Evolutionary conservation across 2,113 vertebrate genomes (phyloP).

Genomic region (Notarius lentiginosus): DNA sequence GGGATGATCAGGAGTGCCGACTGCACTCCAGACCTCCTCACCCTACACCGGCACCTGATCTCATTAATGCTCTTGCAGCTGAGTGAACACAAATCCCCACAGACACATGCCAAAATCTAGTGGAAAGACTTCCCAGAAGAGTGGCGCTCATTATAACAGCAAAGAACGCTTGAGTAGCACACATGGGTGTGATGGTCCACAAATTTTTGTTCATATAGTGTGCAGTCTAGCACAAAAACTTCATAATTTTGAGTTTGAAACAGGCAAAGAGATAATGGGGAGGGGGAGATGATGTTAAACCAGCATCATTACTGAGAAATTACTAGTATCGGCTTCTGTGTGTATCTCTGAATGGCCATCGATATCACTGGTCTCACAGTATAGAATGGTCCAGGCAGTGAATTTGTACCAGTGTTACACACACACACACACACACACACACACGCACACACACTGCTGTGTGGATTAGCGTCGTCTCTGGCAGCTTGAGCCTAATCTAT

Average conservation of each 20-base stretch:
- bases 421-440: not conserved
- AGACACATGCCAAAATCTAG: not conserved
- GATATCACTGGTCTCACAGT: not conserved
- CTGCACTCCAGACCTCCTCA: not conserved
- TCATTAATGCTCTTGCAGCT: no score
- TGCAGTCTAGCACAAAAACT: not conserved
- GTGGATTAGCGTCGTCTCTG: constrained; percentile 41
- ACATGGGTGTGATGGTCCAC: not conserved
- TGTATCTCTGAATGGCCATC: not conserved
- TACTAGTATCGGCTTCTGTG: not conserved
- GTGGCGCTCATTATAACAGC: not conserved
- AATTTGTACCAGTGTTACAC: not conserved
- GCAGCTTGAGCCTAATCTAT: constrained; percentile 57
- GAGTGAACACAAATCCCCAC: no score
- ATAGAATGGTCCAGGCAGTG: not conserved
- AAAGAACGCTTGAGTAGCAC: not conserved
- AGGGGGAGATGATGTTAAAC: not conserved
- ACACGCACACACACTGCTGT: not conserved
- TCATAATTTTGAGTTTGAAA: not conserved
- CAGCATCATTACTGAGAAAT: not conserved
- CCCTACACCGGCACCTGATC: no score
- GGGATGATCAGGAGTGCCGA: not conserved
- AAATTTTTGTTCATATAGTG: not conserved
- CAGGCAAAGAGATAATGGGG: not conserved
- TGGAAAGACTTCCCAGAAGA: not conserved